Conservation (phyloP, 2,888 invertebrate species). For the Luperina nickerlii region DNA sequence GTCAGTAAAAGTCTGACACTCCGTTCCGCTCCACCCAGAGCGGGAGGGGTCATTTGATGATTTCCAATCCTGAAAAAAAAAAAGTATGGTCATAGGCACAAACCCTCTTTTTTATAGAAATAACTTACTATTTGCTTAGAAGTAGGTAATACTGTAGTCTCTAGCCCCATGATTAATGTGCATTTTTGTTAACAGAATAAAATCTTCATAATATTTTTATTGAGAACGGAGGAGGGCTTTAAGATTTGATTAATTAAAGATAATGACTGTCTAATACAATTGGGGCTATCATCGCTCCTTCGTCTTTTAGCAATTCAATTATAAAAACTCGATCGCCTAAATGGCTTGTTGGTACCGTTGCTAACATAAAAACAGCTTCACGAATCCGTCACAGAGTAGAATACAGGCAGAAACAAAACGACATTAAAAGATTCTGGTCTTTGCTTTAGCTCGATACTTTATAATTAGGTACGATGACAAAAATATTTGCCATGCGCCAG, state of each 20-base stretch:
- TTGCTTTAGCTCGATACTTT: no score
- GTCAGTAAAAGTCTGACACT: no score
- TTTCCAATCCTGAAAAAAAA: no score
- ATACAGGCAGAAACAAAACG: not conserved
- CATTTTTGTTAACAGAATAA: conserved; percentile 12
- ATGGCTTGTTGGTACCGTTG: conserved; percentile 52
- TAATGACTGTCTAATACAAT: conserved; percentile 34
- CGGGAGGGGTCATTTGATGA: no score
- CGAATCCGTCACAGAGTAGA: conserved; percentile 49
- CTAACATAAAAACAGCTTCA: conserved; percentile 53
- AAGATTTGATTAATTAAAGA: not conserved
- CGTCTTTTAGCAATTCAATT: conserved; percentile 44
- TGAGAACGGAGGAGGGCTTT: not conserved
- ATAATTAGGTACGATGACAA: not conserved
- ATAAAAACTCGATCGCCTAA: conserved; percentile 52
- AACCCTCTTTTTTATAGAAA: not conserved
- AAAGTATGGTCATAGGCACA: no score
- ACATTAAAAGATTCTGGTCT: not conserved
- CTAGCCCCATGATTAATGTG: not conserved
- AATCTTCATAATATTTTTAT: conserved; percentile 1
- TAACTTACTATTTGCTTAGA: not conserved
- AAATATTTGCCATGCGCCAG: not conserved
- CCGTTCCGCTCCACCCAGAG: no score
- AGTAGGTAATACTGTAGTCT: not conserved
- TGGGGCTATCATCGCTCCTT: conserved; percentile 23